Base-by-base conservation (phyloP, 1,140 invertebrate species). In the Cherax destructor region DNA sequence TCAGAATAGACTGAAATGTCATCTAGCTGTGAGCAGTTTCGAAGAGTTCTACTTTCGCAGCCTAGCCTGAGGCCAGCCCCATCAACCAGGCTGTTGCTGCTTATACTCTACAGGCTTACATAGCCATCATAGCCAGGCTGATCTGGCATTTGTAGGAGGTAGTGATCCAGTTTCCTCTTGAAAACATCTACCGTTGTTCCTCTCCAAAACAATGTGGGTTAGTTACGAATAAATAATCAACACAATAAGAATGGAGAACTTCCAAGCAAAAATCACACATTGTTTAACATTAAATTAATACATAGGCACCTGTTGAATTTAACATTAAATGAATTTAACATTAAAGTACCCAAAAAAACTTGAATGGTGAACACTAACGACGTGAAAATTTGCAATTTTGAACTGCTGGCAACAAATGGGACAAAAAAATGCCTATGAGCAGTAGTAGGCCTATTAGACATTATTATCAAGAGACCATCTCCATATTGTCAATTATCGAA, bases 401-500 rank as follows among this genome's bases (percentile, higher is more conserved):
- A 81, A 88, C 7, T 50, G 65, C 21, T 61, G 77, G 86, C 74
- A 61, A 83, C 59, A 59, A 83, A 88, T 50, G 30, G 24, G 61
- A 72, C 77, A 56, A 80, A 88, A 88, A 65, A 78, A 81, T 11
- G 78, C 56, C 86, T 80, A 80, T 79, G 41, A 24, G 49, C 56
- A 81, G 9, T 56, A 24, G 69, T 16, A 83, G 30, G 56, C 78
- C 77, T 80, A 88, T 47, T 21, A 18, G 30, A 16, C 9, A 16
- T 72, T 69, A 65, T 65, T 59, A 81, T 81, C 78, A 88, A 72
- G 61, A 81, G 78, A 74, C 78, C 86, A 80, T 81, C 4, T 88
- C 86, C n/a, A 79, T 30, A 74, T 74, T 78, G 13, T n/a, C 49
- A 50, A 61, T 56, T 49, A 80, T 52, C 1, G 61, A n/a, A 69